Evolutionary conservation across 2,888 invertebrate genomes (phyloP).

Genomic region (Nowickia ferox): DNA sequence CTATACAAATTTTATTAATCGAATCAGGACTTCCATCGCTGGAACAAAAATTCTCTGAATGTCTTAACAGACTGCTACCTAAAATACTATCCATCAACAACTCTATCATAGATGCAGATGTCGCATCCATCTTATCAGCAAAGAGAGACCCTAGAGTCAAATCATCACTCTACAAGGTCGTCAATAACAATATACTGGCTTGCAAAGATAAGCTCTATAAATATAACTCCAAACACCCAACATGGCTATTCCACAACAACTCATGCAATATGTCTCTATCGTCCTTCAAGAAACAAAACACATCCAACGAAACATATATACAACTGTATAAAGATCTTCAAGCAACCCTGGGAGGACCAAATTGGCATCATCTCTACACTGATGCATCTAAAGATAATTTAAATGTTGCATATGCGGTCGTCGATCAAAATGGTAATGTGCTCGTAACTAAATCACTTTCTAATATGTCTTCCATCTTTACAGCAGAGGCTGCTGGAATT

Average conservation of each 20-base stretch:
- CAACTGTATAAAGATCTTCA: background rate
- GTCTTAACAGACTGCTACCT: background rate
- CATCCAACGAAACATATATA: background rate
- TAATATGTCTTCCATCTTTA: background rate
- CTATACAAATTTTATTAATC: slow-evolving; percentile 1
- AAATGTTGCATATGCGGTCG: background rate
- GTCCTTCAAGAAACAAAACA: slow-evolving; percentile 8
- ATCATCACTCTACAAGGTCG: background rate
- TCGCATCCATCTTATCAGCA: background rate
- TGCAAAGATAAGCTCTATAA: background rate
- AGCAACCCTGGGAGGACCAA: background rate
- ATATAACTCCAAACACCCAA: background rate
- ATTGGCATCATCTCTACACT: slow-evolving; percentile 17
- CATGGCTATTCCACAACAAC: slow-evolving; percentile 5
- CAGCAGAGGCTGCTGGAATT: background rate
- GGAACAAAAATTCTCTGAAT: slow-evolving; percentile 13
- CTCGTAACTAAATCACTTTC: background rate
- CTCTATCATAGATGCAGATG: background rate
- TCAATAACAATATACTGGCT: background rate
- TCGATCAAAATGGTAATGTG: slow-evolving; percentile 4
- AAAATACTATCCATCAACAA: background rate
- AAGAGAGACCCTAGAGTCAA: background rate
- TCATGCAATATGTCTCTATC: slow-evolving; percentile 19
- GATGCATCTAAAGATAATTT: background rate
- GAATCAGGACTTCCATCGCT: slow-evolving; percentile 27